Evolutionary conservation across 1,140 invertebrate genomes (phyloP), one percentile per base, ranked within the genome.

Genomic region (Paracyclopina nana): DNA sequence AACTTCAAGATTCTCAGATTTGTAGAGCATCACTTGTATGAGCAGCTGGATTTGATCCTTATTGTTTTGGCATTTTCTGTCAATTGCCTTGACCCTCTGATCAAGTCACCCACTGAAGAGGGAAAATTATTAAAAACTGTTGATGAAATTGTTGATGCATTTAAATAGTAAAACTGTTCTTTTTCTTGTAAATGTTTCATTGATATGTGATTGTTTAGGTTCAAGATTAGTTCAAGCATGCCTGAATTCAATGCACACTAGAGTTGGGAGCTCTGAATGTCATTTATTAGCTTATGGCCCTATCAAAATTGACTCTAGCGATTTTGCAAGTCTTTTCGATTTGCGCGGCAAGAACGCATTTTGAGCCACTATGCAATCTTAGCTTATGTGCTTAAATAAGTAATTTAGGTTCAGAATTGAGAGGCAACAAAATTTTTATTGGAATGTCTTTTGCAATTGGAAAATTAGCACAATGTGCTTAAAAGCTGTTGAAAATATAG

Each of bases 1-100:
- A 52, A 54, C 38, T 59, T 58, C 53, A 49, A 53, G 14, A 58
- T 62, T 38, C 9, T 38, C n/a, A 4, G n/a, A 4, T 38, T 38
- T 20, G 3, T 38, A 2, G 34, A 38, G 20, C 14, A 38, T 20
- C 20, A n/a, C 4, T 20, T 38, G 5, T 16, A 16, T 38, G 4
- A 16, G 9, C 34, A 38, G 5, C 20, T 38, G 34, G 34, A 38
- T 38, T 2, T 16, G 20, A 38, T 38, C 20, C 34, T 38, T 38
- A 20, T 38, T 5, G 34, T 38, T 2, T 4, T 38, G 4, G 34
- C 34, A 16, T 20, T 16, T 9, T 4, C n/a, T 38, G 34, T 38
- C 14, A 38, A 38, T 20, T 20, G 20, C 8, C 20, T 20, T 38
- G 14, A n/a, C 3, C 34, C 34, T 16, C 20, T 38, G 34, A 38